Percentiles rank a stretch among this genome's conserved stretches.
phyloP scores from a whole-genome alignment of 2,113 vertebrate species.

The Greenwoodochromis staneri region DNA sequence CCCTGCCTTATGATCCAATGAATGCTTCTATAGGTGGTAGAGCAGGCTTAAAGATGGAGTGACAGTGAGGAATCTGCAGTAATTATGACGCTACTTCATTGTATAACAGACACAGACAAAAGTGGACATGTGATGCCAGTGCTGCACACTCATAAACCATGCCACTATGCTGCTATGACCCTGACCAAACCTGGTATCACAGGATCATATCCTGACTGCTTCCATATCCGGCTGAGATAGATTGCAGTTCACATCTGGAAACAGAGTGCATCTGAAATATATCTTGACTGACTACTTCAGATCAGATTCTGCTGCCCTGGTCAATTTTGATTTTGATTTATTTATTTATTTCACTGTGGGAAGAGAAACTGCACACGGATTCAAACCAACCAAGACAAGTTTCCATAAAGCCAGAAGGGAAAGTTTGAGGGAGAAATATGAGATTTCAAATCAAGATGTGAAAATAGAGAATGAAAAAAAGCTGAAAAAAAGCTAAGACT shows the following conservation, averaged over 20 bases:
- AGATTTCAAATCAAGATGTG: not conserved
- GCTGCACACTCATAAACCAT: not conserved
- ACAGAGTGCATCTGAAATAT: not conserved
- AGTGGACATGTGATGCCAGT: not conserved
- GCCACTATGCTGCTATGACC: not conserved
- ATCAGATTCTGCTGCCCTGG: not conserved
- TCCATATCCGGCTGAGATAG: not conserved
- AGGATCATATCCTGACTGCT: constrained; percentile 13
- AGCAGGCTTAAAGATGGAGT: not conserved
- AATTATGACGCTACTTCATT: not conserved
- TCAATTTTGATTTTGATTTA: not conserved
- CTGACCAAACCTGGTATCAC: not conserved
- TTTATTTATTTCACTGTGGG: not conserved
- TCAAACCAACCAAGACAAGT: not conserved
- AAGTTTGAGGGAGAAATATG: not conserved
- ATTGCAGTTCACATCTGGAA: not conserved
- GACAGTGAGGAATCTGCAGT: not conserved
- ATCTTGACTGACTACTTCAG: not conserved
- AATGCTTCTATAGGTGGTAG: not conserved
- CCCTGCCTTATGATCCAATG: not conserved
- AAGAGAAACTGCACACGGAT: not conserved
- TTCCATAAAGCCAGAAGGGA: not conserved
- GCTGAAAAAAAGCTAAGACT: not conserved
- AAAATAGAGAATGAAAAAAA: not conserved
- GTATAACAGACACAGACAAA: not conserved